These are phyloP conservation scores for Orchestes rusci DNA, from an alignment of 2,888 invertebrate species.

Conservation along the genomic window DNA sequence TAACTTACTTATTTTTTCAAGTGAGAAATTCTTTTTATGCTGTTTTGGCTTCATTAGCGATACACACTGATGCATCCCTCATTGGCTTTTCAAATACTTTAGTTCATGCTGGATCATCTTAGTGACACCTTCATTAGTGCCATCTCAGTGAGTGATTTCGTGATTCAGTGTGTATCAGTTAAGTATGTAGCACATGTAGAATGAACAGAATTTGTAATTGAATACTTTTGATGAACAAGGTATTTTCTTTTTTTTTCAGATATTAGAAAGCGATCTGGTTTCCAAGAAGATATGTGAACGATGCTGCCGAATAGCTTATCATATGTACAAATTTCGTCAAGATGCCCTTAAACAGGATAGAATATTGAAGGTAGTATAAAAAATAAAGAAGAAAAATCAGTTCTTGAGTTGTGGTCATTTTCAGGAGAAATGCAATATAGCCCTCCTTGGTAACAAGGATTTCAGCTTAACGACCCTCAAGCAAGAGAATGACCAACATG, in stretches of 20 bases:
- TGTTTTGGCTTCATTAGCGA: too few relatives aligned
- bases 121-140: too few relatives aligned
- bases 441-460: constrained; percentile 10
- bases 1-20: too few relatives aligned
- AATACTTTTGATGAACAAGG: not conserved
- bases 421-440: constrained; percentile 20
- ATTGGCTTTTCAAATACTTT: too few relatives aligned
- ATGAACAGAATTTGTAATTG: too few relatives aligned
- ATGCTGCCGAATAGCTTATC: constrained; percentile 32
- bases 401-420: too few relatives aligned
- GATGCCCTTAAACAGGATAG: constrained; percentile 30
- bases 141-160: constrained; percentile 1
- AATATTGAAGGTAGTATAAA: constrained; percentile 33
- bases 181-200: too few relatives aligned
- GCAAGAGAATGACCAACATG: constrained; percentile 8
- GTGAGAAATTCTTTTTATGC: too few relatives aligned
- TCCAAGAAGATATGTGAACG: too few relatives aligned
- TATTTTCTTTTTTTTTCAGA: constrained; percentile 13
- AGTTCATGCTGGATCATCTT: too few relatives aligned
- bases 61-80: too few relatives aligned
- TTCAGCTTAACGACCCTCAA: constrained; percentile 13
- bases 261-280: constrained; percentile 26
- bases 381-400: too few relatives aligned
- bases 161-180: constrained; percentile 11
- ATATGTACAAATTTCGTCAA: constrained; percentile 32